Base-by-base conservation (phyloP, 2,888 invertebrate genomes). In the Diarsia mendica region DNA sequence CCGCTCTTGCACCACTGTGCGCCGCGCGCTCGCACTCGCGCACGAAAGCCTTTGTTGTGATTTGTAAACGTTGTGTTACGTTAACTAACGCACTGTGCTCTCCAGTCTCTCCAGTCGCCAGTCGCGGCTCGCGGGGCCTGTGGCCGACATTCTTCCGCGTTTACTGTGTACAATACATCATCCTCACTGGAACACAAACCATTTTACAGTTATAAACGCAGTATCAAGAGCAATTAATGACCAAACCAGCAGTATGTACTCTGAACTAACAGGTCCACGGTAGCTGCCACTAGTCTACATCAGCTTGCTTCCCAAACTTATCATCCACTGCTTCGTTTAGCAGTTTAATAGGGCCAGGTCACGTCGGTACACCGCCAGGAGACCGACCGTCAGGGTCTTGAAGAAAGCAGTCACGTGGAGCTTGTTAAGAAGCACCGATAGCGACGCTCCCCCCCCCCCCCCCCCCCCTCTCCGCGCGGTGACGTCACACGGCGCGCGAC, bases 401-500 rank as follows among this genome's bases (percentile, higher is more conserved):
- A 51, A 20, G 28, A 44, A 51, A 44, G 70, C 70, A 23, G 78
- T 39, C 28, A 11, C 15, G 28, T n/a, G 39, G 28, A 58, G 58
- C 58, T 76, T 5, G 48, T 70, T 61, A 28, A 44, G 23, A 23
- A 55, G 33, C 20, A 63, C 39, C 39, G n/a, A 66, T 28, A 53
- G 28, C 28, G 79, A 64, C 55, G 81, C 65, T 69, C 76, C 80
- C 79, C 77, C 76, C 73, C 74, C 68, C 67, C 44, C 5, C 28
- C 3, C 33, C 33, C 60, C 10, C 67, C 44, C 5, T 18, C 3
- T 18, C 33, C 60, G 20, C 48, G 46, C 74, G 48, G 33, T 82
- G 83, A 85, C 85, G 83, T 83, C 85, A 83, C 81, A 72, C 28
- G 18, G 55, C 67, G 49, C n/a, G 49, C 49, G 76, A 49, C 73